Percentiles rank a stretch among this genome's conserved stretches.
These are phyloP conservation scores for Acronicta alni DNA, from an alignment of 2,888 invertebrate genomes.

Conservation along the genomic window DNA sequence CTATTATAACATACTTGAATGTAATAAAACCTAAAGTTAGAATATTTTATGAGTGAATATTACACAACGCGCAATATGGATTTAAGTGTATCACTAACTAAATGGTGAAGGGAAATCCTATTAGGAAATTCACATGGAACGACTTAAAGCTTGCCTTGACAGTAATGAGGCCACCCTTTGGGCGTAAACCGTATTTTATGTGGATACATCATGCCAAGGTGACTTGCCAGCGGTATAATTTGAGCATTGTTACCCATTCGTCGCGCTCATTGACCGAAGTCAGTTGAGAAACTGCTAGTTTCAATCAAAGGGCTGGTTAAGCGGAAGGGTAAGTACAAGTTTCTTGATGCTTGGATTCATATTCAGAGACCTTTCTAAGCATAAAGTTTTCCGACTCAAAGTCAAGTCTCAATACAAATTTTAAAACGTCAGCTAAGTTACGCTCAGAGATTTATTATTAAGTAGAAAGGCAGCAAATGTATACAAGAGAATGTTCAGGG, in stretches of 20 bases:
- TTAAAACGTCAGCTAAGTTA: too few species aligned
- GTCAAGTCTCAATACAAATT: too few species aligned
- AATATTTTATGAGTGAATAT: conserved; percentile 28
- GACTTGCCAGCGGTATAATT: conserved; percentile 3
- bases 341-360: too few species aligned
- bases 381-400: too few species aligned
- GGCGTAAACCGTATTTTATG: conserved; percentile 34
- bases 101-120: conserved; percentile 43
- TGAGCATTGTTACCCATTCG: conserved; percentile 7
- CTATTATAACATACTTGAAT: conserved; percentile 15
- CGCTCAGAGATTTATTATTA: too few species aligned
- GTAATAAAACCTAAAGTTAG: conserved; percentile 30
- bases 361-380: too few species aligned
- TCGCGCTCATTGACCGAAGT: conserved; percentile 12
- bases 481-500: too few species aligned
- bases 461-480: too few species aligned
- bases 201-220: conserved; percentile 31
- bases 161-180: conserved; percentile 40
- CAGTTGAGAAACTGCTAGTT: not conserved
- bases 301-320: not conserved
- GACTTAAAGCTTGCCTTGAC: conserved; percentile 38
- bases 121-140: conserved; percentile 40
- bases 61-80: conserved; percentile 20
- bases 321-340: too few species aligned
- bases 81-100: conserved; percentile 17